Percentiles rank a stretch among this genome's conserved stretches.
phyloP scores from a whole-genome alignment of 2,113 vertebrate species.

The Crypturellus undulatus region DNA sequence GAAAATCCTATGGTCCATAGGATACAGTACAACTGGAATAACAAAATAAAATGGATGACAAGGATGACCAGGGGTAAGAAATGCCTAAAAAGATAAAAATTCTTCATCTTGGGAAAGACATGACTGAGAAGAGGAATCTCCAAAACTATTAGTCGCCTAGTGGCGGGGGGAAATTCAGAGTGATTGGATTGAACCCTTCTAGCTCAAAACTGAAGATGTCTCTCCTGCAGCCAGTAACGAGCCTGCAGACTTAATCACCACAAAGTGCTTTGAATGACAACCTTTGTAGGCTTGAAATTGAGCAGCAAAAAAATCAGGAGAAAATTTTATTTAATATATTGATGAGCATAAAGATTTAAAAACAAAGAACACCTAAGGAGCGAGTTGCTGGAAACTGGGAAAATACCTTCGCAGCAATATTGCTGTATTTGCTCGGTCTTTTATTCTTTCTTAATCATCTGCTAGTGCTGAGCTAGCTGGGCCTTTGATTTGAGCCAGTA shows the following conservation, averaged over 20 bases:
- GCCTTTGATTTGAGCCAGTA: not conserved
- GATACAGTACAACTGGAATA: not conserved
- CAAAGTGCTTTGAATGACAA: not conserved
- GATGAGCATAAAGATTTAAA: not conserved
- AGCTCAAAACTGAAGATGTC: not conserved
- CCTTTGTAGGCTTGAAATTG: not conserved
- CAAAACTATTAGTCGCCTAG: no score
- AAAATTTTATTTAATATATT: not conserved
- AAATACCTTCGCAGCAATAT: not conserved
- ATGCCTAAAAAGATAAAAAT: not conserved
- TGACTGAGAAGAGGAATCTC: not conserved
- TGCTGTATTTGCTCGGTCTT: not conserved
- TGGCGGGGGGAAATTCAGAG: no score
- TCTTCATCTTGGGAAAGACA: not conserved
- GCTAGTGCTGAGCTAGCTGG: not conserved
- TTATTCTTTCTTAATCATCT: not conserved
- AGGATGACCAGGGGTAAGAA: not conserved
- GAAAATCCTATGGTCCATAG: not conserved
- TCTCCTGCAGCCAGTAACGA: not conserved
- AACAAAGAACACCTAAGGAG: not conserved
- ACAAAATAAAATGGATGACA: not conserved
- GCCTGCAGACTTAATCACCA: rapidly evolving
- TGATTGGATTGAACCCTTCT: not conserved
- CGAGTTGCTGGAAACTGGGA: not conserved
- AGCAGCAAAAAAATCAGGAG: not conserved